A percentile compares a stretch with the other conserved stretches of the same genome.
Conservation (phyloP, 2,888 invertebrate genomes). For the Plemyria rubiginata region DNA sequence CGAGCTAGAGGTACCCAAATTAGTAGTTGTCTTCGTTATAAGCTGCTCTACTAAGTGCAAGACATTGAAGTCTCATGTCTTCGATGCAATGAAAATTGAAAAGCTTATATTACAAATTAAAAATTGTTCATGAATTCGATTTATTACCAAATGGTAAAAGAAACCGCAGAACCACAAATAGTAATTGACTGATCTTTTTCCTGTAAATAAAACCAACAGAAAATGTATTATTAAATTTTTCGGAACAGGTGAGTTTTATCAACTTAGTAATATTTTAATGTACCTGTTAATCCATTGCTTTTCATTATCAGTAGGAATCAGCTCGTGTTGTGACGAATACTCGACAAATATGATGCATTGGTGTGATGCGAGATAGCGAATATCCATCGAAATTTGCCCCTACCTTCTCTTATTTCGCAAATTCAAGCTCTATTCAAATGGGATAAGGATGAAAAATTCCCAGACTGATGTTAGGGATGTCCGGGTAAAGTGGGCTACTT, state of each 20-base stretch:
- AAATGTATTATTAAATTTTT: slow-evolving; percentile 5
- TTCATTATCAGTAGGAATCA: slow-evolving; percentile 71
- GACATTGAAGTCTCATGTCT: too few species aligned
- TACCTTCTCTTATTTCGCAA: slow-evolving; percentile 32
- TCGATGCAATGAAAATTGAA: too few species aligned
- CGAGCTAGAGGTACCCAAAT: too few species aligned
- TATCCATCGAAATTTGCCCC: slow-evolving; percentile 51
- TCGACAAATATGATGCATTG: slow-evolving; percentile 82
- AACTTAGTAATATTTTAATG: slow-evolving; percentile 56
- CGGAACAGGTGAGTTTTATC: slow-evolving; percentile 50
- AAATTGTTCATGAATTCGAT: too few species aligned
- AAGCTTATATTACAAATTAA: too few species aligned
- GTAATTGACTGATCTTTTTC: too few species aligned
- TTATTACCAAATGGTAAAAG: too few species aligned
- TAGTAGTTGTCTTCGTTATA: too few species aligned
- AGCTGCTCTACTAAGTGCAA: too few species aligned
- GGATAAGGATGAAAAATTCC: slow-evolving; percentile 33
- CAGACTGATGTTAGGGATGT: slow-evolving; percentile 10
- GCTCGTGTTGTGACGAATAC: slow-evolving; percentile 64
- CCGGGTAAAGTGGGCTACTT: slow-evolving; percentile 40
- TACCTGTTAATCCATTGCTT: slow-evolving; percentile 46
- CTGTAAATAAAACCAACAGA: too few species aligned
- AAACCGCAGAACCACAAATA: too few species aligned
- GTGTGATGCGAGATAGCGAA: slow-evolving; percentile 69
- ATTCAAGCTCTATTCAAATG: slow-evolving; percentile 34